Conservation (phyloP, 2,113 vertebrate genomes). For the Passerina amoena region DNA sequence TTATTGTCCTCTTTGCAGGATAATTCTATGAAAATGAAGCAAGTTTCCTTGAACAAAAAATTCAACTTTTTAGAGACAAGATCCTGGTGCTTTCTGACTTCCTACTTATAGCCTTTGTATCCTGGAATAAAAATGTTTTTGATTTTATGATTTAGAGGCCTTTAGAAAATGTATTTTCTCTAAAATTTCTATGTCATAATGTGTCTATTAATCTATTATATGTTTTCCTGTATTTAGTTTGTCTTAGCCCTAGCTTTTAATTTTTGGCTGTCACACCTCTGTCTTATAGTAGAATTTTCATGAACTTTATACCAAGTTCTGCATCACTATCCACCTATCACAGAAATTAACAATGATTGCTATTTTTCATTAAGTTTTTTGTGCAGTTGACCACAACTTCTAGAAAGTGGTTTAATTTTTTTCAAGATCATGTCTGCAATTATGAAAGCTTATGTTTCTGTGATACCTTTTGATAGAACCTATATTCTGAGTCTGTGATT, state of each 20-base stretch:
- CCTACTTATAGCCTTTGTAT: background rate
- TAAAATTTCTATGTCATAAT: background rate
- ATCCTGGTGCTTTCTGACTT: background rate
- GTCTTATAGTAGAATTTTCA: background rate
- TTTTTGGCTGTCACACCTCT: background rate
- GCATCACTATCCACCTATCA: background rate
- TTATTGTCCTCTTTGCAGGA: background rate
- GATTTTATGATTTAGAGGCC: background rate
- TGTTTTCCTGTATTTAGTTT: background rate
- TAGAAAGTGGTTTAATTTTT: background rate
- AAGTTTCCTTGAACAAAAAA: background rate
- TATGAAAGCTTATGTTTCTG: background rate
- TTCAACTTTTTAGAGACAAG: background rate
- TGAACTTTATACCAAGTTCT: background rate
- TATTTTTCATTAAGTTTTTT: background rate
- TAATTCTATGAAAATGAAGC: background rate
- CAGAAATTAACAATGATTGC: fast-evolving
- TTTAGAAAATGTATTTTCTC: background rate
- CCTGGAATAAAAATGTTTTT: background rate
- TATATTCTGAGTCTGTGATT: background rate
- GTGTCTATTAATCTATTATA: background rate
- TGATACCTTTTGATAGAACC: background rate
- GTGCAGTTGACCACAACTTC: background rate
- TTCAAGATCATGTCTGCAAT: background rate
- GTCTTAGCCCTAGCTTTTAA: background rate